These are phyloP conservation scores for Toxotes chatareus DNA, from an alignment of 2,113 vertebrate genomes.

Conservation along the genomic window DNA sequence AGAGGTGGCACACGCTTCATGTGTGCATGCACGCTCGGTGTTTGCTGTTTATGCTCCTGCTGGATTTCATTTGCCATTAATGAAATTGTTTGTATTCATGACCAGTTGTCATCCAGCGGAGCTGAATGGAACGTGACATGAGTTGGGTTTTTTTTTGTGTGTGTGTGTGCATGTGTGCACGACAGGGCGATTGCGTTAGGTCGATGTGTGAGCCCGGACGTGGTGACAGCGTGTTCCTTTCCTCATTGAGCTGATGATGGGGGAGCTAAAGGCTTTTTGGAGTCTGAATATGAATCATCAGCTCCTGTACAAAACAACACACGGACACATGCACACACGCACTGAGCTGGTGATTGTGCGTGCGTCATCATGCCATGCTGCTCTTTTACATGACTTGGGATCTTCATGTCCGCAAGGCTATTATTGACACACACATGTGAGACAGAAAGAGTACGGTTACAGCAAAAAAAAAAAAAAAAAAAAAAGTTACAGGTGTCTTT, in stretches of 20 bases:
- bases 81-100: conserved; percentile 69
- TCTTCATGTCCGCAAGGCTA: not conserved
- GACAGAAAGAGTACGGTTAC: not conserved
- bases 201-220: not conserved
- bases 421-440: conserved; percentile 1
- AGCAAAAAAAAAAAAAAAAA: not conserved
- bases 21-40: not conserved
- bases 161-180: not conserved
- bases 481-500: not conserved
- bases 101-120: conserved; percentile 27
- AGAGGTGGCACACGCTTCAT: not conserved
- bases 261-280: not conserved
- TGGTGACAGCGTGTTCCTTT: conserved; percentile 32
- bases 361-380: conserved; percentile 42
- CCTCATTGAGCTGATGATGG: not conserved
- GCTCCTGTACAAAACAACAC: conserved; percentile 47
- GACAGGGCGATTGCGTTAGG: not conserved
- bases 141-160: not conserved
- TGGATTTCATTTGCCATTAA: conserved; percentile 52
- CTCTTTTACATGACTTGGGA: conserved; percentile 33
- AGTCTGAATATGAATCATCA: conserved; percentile 68
- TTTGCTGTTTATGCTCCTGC: conserved; percentile 20
- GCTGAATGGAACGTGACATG: conserved; percentile 8
- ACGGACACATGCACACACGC: not conserved
- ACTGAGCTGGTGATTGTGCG: not conserved